Conservation (phyloP, 2,888 invertebrate genomes). For the Dexiosoma caninum region DNA sequence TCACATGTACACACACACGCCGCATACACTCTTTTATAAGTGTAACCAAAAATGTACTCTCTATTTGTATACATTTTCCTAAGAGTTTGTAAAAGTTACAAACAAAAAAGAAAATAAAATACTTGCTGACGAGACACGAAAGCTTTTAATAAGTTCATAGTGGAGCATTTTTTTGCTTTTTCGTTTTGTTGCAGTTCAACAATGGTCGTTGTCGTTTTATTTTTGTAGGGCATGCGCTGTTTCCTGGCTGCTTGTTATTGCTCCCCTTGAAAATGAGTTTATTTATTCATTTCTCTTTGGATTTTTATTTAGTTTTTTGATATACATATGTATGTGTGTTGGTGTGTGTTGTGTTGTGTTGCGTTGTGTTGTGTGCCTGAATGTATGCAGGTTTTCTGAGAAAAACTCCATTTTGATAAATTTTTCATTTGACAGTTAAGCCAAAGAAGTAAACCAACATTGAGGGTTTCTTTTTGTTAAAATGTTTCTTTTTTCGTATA, state of each 20-base stretch:
- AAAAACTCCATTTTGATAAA: constrained; percentile 64
- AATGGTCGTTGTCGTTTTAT: constrained; percentile 27
- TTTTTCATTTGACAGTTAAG: constrained; percentile 61
- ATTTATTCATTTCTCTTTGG: constrained; percentile 25
- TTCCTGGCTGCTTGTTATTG: background rate
- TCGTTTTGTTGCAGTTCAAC: background rate
- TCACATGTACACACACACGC: background rate
- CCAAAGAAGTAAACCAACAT: constrained; percentile 57
- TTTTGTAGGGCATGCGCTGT: constrained; percentile 56
- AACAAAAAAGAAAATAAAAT: too few species aligned
- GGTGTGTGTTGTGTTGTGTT: too few species aligned
- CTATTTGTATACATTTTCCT: background rate
- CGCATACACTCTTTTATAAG: too few species aligned
- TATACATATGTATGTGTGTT: background rate
- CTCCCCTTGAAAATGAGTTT: constrained; percentile 17
- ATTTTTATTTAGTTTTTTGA: background rate
- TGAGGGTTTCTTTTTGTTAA: constrained; percentile 56
- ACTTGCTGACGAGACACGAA: constrained; percentile 30
- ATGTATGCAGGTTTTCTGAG: background rate
- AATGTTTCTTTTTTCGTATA: background rate
- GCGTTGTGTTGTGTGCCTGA: too few species aligned
- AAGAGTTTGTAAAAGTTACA: background rate
- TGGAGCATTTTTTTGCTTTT: background rate
- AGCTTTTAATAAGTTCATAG: constrained; percentile 30
- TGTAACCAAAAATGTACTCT: constrained; percentile 1